Evolutionary conservation across 2,797 vertebrate species (phyloP), one percentile per base, ranked within the genome.

Genomic region (Lutjanus argentimaculatus): DNA sequence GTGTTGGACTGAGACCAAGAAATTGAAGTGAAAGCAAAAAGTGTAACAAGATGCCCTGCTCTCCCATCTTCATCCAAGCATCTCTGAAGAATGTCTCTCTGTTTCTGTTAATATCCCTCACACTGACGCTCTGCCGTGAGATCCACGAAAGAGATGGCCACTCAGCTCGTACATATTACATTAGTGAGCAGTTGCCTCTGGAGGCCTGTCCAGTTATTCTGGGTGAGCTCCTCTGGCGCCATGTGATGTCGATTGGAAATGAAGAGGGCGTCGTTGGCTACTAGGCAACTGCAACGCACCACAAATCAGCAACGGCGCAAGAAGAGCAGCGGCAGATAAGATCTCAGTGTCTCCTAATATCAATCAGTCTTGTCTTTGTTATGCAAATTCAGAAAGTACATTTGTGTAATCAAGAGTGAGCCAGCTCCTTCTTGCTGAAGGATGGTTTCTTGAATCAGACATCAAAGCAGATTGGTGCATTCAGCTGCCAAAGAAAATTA

Each of bases 151-250:
- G 72, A 72, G 76, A 86, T 49, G 86, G 66, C 76, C 56, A 70
- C 75, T 88, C 75, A 59, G 82, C 82, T 75, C 22, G 25, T 76
- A 57, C 84, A 72, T 88, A 85, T 87, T 85, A 83, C 84, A 84
- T 88, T 82, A 88, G 83, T 19, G 59, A 80, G 82, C 79, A 65
- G 82, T 85, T 72, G 79, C 84, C 91, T 86, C 71, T 67, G 64
- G 74, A 88, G 91, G 78, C 86, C 85, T 62, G 79, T 87, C 85
- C 79, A 75, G 90, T 90, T 89, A 91, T 92, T 92, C 85, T 88
- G 73, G 88, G 80, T 76, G 79, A 88, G 87, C 80, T 86, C 83
- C 77, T 85, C 85, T 69, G 88, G 91, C 79, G 74, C 84, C 85
- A 59, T 78, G 85, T 91, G 89, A 92, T 88, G 88, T 75, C 53